phyloP scores from a whole-genome alignment of 1,140 invertebrate species.

The Sarcophaga peregrina region DNA sequence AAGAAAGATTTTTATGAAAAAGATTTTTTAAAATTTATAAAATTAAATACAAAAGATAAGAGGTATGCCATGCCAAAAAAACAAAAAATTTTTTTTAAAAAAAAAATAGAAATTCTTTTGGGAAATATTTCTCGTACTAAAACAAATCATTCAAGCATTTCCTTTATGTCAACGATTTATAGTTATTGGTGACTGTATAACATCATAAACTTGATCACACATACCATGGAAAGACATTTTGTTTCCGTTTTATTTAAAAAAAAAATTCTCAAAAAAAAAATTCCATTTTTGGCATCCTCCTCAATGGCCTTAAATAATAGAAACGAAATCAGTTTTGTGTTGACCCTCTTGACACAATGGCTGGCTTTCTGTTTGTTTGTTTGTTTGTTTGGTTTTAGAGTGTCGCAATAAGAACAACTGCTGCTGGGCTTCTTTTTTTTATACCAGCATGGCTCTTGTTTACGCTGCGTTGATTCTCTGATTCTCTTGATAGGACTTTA shows the following conservation, averaged over 20 bases:
- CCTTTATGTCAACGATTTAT: constrained; percentile 24
- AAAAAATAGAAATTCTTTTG: too few relatives aligned
- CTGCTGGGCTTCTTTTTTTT: neutral
- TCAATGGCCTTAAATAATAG: constrained; percentile 1
- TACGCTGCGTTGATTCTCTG: neutral
- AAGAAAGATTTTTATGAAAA: too few relatives aligned
- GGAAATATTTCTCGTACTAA: neutral
- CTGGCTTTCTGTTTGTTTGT: too few relatives aligned
- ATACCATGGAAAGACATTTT: neutral
- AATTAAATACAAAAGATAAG: too few relatives aligned
- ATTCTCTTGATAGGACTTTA: neutral
- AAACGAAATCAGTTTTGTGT: neutral
- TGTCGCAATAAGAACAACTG: constrained; percentile 26
- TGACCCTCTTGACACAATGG: constrained; percentile 23
- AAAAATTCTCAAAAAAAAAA: neutral
- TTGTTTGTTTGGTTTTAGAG: neutral
- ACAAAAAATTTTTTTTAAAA: neutral
- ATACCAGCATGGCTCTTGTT: neutral
- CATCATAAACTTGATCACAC: constrained; percentile 22
- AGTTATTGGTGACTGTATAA: constrained; percentile 17
- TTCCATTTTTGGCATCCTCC: neutral
- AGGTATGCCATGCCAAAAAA: neutral
- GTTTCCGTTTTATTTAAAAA: constrained; percentile 1
- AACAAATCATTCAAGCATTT: constrained; percentile 15
- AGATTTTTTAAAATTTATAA: neutral